phyloP scores from a whole-genome alignment of 2,888 invertebrate species.

The Drosophila lacicola region DNA sequence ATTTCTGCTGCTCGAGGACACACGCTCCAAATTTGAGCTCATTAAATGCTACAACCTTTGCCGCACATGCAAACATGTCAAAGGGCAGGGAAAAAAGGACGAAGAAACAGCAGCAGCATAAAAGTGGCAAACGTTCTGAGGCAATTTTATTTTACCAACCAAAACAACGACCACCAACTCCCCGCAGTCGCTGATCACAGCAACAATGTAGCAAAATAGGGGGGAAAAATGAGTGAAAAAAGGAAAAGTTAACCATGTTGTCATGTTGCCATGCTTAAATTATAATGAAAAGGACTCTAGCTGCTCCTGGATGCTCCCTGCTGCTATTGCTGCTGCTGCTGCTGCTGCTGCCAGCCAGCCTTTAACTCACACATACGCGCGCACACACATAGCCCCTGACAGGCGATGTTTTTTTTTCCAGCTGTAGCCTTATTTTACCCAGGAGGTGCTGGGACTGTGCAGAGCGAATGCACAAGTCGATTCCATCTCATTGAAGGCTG shows the following conservation, averaged over 20 bases:
- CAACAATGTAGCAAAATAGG: conserved; percentile 56
- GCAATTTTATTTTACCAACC: conserved; percentile 67
- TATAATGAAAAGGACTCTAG: conserved; percentile 81
- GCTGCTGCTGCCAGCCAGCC: conserved; percentile 31
- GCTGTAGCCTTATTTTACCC: conserved; percentile 64
- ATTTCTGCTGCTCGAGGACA: conserved; percentile 50
- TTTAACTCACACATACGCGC: conserved; percentile 41
- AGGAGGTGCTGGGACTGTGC: conserved; percentile 52
- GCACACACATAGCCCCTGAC: conserved; percentile 13
- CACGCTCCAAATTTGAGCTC: conserved; percentile 70
- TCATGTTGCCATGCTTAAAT: conserved; percentile 82
- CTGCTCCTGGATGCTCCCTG: conserved; percentile 53
- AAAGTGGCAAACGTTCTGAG: conserved; percentile 73
- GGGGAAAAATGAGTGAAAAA: conserved; percentile 33
- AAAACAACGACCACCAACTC: conserved; percentile 38
- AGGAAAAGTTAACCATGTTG: conserved; percentile 81
- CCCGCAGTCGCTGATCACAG: conserved; percentile 66
- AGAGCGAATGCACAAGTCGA: conserved; percentile 73
- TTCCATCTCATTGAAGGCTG: conserved; percentile 73
- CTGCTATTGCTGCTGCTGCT: conserved; percentile 45
- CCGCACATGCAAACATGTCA: conserved; percentile 53
- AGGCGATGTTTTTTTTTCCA: conserved; percentile 25
- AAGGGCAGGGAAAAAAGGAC: conserved; percentile 51
- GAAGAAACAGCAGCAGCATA: conserved; percentile 12
- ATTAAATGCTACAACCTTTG: conserved; percentile 75